Conservation (phyloP, 2,113 vertebrate species). For the Prinia subflava region DNA sequence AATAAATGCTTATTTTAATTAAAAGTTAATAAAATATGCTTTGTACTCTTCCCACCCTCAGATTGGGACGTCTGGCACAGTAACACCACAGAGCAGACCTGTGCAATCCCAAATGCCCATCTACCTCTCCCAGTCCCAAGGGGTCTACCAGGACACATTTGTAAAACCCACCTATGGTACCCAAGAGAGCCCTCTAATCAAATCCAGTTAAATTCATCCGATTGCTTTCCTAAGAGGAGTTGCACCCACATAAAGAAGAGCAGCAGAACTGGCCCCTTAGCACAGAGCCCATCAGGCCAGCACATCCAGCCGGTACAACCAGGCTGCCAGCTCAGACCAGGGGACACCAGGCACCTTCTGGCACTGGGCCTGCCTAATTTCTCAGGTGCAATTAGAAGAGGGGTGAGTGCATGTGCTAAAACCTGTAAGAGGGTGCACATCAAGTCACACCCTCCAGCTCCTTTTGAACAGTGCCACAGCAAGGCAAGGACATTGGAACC, state of each 20-base stretch:
- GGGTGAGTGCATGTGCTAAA: not conserved
- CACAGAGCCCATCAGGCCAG: not conserved
- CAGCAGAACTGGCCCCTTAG: not conserved
- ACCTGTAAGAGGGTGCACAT: rapidly evolving
- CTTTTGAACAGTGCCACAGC: not conserved
- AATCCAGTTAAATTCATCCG: rapidly evolving
- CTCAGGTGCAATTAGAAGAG: not conserved
- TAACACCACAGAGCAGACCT: not conserved
- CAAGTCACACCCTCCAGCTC: not conserved
- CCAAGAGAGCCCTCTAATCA: not conserved
- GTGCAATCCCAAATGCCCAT: not conserved
- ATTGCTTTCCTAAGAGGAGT: not conserved
- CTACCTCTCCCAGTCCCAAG: not conserved
- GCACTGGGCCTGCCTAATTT: not conserved
- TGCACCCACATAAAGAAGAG: not conserved
- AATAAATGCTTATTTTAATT: too few species aligned
- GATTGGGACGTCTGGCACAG: not conserved
- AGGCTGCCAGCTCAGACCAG: not conserved
- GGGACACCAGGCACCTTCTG: not conserved
- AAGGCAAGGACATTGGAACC: rapidly evolving
- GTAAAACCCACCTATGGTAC: not conserved
- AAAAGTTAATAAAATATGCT: not conserved
- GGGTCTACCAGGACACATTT: not conserved
- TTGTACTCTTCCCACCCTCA: not conserved
- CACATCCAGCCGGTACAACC: not conserved